These are phyloP conservation scores for Melanerpes aurifrons DNA, from an alignment of 2,113 vertebrate species.

Conservation along the genomic window DNA sequence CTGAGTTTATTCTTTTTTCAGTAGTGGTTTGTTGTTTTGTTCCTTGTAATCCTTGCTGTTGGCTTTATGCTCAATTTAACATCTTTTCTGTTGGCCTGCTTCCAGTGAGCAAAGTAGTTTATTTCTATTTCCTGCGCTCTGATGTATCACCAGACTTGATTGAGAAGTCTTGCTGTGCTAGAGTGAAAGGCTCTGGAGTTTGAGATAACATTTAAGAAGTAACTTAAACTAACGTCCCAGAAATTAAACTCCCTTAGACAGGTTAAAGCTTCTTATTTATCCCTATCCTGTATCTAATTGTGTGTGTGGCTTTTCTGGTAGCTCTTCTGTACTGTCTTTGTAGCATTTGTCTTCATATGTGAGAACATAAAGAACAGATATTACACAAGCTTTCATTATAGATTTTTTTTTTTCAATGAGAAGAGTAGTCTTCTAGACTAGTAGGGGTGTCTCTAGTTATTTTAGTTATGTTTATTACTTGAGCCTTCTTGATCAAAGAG, in stretches of 20 bases:
- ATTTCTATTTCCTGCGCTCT: background rate
- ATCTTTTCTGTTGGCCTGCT: background rate
- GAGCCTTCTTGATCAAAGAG: background rate
- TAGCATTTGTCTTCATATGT: background rate
- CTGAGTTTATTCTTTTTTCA: background rate
- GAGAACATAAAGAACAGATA: background rate
- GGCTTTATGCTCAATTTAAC: background rate
- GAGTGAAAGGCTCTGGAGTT: background rate
- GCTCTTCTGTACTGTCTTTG: background rate
- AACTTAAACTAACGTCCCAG: background rate
- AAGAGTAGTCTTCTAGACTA: background rate
- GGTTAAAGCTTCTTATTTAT: background rate
- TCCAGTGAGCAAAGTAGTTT: background rate
- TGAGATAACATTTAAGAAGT: background rate
- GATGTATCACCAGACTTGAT: background rate
- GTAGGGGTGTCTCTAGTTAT: background rate
- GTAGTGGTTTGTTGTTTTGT: rapidly evolving
- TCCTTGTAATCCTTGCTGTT: background rate
- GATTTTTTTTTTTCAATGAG: background rate
- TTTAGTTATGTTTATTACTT: background rate
- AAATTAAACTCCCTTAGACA: background rate
- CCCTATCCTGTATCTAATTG: background rate
- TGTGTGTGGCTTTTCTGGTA: background rate
- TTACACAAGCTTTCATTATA: background rate
- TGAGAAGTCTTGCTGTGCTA: background rate